Conservation (phyloP, 2,113 vertebrate species). For the Emydura subglobosa region DNA sequence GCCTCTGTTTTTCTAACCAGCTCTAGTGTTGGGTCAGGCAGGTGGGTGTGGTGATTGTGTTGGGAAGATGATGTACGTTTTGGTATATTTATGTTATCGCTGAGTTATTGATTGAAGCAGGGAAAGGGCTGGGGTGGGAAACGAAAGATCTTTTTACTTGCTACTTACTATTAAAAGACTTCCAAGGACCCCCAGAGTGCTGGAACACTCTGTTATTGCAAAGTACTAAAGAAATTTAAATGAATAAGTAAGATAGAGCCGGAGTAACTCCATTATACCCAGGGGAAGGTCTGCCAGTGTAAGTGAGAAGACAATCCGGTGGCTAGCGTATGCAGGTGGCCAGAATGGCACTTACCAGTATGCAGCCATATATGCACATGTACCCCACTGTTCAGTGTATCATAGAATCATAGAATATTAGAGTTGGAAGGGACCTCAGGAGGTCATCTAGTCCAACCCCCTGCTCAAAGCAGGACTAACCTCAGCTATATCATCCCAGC, state of each 20-base stretch:
- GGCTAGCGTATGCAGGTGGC: not conserved
- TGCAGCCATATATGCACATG: not conserved
- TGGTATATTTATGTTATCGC: not conserved
- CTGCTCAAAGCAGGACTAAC: too few relatives aligned
- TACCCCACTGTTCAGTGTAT: not conserved
- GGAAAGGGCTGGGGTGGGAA: not conserved
- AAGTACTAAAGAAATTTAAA: not conserved
- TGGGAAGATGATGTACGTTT: not conserved
- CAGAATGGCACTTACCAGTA: not conserved
- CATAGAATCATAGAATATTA: too few relatives aligned
- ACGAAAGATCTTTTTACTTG: not conserved
- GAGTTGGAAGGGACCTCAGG: too few relatives aligned
- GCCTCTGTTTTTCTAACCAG: too few relatives aligned
- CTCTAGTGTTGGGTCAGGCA: not conserved
- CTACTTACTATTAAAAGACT: not conserved
- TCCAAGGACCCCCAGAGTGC: not conserved
- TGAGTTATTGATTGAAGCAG: not conserved
- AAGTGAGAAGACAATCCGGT: not conserved
- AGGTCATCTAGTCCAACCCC: too few relatives aligned
- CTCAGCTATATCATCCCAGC: too few relatives aligned
- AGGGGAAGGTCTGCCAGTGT: not conserved
- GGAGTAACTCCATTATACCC: not conserved
- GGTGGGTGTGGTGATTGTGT: not conserved
- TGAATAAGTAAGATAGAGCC: not conserved
- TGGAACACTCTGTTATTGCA: not conserved